Base-by-base conservation (phyloP, 1,140 invertebrate genomes). In the Caenorhabditis briggsae region DNA sequence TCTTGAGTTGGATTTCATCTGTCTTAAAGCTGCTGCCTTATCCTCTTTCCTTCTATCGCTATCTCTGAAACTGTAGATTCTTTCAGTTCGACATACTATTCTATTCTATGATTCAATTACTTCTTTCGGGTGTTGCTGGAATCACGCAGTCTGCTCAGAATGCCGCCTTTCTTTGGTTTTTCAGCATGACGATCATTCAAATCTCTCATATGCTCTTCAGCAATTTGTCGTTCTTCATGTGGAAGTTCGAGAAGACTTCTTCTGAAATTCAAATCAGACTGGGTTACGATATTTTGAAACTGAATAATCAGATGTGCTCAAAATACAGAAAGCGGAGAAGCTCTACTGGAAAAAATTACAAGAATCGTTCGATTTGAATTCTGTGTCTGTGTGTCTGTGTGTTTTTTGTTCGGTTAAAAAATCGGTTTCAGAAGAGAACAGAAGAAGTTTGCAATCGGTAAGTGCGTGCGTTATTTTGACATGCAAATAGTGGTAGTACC, bases 151-250 rank as follows among this genome's bases (percentile, higher is more conserved):
- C 86, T 84, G 25, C 88, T 85, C 2, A 88, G 70, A 33, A 88
- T 16, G n/a, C 88, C 88, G 6, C 78, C 56, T 50, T 90, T 88
- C 82, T 88, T 88, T 33, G 84, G 83, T 78, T 82, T 64, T 61
- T 87, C 87, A 14, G 70, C 43, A 78, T 90, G 83, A 25, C 87
- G 64, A 23, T 83, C 85, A 7, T 56, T 84, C 46, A 91, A 82
- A n/a, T 91, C 90, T 70, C 87, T 88, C 61, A 91, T 53, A 65
- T 89, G 90, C 33, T 91, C 90, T 50, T 85, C 91, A n/a, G 90
- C 90, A 6, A 82, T 82, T 25, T 86, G 64, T 18, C 91, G 87
- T 84, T 91, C 91, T 59, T 91, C 91, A 70, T 86, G 84, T 7
- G 91, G 86, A 53, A 91, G 53, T 70, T 91, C 91, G 25, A 91